phyloP scores from a whole-genome alignment of 2,797 vertebrate species.

The Rachycentron canadum region DNA sequence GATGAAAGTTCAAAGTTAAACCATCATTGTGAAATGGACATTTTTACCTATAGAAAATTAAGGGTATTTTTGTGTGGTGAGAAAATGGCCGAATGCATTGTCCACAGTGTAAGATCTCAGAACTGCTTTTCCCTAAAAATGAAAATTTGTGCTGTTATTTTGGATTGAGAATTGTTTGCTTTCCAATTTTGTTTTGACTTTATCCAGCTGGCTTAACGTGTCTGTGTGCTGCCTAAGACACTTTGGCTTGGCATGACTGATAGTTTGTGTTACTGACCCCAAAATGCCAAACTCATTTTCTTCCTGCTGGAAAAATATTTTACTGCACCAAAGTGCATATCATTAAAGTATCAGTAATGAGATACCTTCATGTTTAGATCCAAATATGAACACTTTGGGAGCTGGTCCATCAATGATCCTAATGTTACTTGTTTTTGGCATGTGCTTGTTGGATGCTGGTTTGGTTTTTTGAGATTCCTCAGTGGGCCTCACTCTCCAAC shows the following conservation, averaged over 20 bases:
- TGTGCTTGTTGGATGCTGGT: conserved; percentile 14
- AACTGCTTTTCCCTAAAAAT: background rate
- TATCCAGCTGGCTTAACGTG: conserved; percentile 41
- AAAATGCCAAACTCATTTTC: conserved; percentile 60
- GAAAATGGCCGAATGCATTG: background rate
- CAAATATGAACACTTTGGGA: conserved; percentile 37
- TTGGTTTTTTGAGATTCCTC: conserved; percentile 28
- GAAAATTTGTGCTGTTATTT: conserved; percentile 7
- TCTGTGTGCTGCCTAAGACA: conserved; percentile 31
- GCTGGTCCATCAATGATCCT: conserved; percentile 35
- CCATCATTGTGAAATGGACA: conserved; percentile 7
- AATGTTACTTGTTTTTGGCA: conserved; percentile 12
- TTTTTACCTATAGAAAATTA: background rate
- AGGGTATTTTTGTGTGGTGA: background rate
- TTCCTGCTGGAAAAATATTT: conserved; percentile 46
- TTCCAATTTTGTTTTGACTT: conserved; percentile 27
- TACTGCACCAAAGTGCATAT: conserved; percentile 46
- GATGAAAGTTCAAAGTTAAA: conserved; percentile 13
- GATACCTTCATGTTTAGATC: conserved; percentile 46
- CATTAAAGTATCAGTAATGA: conserved; percentile 59
- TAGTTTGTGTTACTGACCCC: conserved; percentile 56
- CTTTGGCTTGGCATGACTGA: conserved; percentile 38
- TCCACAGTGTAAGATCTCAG: conserved; percentile 6
- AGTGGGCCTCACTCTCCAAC: background rate
- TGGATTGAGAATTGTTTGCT: conserved; percentile 37